Base-by-base conservation (phyloP, 2,888 invertebrate species). In the Rotaria magnacalcarata region DNA sequence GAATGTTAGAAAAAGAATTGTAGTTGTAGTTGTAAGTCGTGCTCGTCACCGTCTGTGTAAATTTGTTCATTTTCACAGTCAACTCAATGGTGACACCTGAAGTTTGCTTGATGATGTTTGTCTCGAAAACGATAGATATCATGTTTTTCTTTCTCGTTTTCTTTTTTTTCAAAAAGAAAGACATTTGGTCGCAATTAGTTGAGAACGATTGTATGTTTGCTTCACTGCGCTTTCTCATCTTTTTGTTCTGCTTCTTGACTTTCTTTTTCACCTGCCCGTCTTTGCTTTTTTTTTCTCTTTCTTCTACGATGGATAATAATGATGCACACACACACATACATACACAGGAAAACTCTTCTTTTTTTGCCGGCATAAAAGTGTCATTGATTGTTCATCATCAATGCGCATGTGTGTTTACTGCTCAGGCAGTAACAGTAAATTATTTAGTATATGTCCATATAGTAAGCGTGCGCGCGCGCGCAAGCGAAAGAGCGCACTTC, bases 1-100 rank as follows among this genome's bases (percentile, higher is more conserved):
- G 67, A 67, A 67, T 67, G 67, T 67, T 67, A 67, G 67, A 52
- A 67, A 34, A 19, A 67, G 34, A 67, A 67, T 67, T 67, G 67
- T 34, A 67, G 67, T 67, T 34, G 67, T 34, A 34, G 34, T 34
- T 34, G 34, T 34, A 34, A 34, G 2, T 34, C 34, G 34, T 34
- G 34, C 34, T 67, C 67, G 67, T 67, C 67, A 67, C 67, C 67
- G 67, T 67, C 67, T 67, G 67, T 67, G 67, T 41, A 67, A 67
- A 67, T 67, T 67, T 67, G 67, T 67, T 67, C 67, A 67, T 67
- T 67, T 67, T 67, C 67, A 67, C 67, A 67, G 67, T 67, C 67
- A 67, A 67, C 67, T 67, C 67, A 34, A 67, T 67, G 41, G 67
- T 67, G 67, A 67, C 67, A 67, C 67, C 67, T 67, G 67, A 67